Percentiles rank a stretch among this genome's conserved stretches.
These are phyloP conservation scores for Lacerta bilineata DNA, from an alignment of 2,797 vertebrate genomes.

Conservation along the genomic window DNA sequence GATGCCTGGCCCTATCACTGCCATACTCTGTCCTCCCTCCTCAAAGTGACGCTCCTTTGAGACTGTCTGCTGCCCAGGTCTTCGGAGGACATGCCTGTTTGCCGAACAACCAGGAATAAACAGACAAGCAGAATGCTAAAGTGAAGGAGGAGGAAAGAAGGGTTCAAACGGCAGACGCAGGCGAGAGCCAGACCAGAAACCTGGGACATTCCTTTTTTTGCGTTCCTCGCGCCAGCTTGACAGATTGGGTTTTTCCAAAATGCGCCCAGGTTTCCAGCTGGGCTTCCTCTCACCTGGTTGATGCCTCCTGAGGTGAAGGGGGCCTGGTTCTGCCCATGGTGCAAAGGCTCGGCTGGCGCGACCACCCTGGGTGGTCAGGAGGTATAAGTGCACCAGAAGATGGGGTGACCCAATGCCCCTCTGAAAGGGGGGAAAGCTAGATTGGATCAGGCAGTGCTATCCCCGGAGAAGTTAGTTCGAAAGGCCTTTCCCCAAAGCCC, in stretches of 20 bases:
- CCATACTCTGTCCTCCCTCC: not conserved
- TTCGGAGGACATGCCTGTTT: conserved; percentile 50
- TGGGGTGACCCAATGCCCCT: not conserved
- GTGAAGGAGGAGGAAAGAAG: not conserved
- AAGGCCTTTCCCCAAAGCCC: not conserved
- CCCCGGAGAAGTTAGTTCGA: not conserved
- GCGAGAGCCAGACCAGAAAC: not conserved
- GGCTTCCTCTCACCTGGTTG: not conserved
- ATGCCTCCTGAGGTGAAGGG: not conserved
- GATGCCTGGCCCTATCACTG: not conserved
- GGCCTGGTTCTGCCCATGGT: not conserved
- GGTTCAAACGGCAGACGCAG: not conserved
- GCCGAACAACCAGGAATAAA: conserved; percentile 43
- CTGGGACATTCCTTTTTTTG: not conserved
- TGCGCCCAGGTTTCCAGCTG: not conserved
- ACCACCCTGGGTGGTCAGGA: not conserved
- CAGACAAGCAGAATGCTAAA: conserved; percentile 39
- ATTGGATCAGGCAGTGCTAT: not conserved
- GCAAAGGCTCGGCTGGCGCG: not conserved
- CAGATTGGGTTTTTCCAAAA: not conserved
- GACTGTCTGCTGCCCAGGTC: conserved; percentile 28
- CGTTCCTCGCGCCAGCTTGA: not conserved
- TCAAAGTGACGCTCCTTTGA: conserved; percentile 1
- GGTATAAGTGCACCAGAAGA: conserved; percentile 7
- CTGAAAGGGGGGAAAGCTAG: not conserved